Evolutionary conservation across 2,113 vertebrate species (phyloP).

Genomic region (Charina bottae): DNA sequence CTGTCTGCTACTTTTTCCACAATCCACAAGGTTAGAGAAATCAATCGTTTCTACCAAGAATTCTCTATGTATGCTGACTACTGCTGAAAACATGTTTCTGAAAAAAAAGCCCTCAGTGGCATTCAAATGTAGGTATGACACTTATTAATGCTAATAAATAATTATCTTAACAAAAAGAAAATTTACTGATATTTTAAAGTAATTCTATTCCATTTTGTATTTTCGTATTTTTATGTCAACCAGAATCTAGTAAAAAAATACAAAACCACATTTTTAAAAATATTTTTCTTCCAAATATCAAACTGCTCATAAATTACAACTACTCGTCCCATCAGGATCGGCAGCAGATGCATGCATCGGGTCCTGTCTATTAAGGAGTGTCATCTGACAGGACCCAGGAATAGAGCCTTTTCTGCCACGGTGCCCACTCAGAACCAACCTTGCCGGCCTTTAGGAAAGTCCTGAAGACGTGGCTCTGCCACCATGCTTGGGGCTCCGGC

Average conservation of each 20-base stretch:
- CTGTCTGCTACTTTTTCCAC: too few species aligned
- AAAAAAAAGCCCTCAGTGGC: background rate
- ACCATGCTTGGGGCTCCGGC: too few species aligned
- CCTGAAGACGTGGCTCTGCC: too few species aligned
- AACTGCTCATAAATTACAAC: background rate
- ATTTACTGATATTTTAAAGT: background rate
- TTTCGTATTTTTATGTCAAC: constrained; percentile 10
- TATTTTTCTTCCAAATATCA: accelerated
- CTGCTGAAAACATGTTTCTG: background rate
- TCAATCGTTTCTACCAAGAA: background rate
- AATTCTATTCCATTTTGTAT: constrained; percentile 46
- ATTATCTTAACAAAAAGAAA: too few species aligned
- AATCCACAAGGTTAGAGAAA: too few species aligned
- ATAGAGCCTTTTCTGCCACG: too few species aligned
- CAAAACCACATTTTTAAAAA: constrained; percentile 19
- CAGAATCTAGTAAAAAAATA: constrained; percentile 35
- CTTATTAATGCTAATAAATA: too few species aligned
- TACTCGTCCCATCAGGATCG: too few species aligned
- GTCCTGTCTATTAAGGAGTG: background rate
- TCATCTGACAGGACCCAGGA: too few species aligned
- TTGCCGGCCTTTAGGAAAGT: too few species aligned
- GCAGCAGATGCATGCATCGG: too few species aligned
- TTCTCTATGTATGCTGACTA: background rate
- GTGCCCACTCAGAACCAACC: too few species aligned
- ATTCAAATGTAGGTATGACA: background rate